These are phyloP conservation scores for Tragulus kanchil DNA, from an alignment of 2,113 vertebrate species.

Conservation along the genomic window DNA sequence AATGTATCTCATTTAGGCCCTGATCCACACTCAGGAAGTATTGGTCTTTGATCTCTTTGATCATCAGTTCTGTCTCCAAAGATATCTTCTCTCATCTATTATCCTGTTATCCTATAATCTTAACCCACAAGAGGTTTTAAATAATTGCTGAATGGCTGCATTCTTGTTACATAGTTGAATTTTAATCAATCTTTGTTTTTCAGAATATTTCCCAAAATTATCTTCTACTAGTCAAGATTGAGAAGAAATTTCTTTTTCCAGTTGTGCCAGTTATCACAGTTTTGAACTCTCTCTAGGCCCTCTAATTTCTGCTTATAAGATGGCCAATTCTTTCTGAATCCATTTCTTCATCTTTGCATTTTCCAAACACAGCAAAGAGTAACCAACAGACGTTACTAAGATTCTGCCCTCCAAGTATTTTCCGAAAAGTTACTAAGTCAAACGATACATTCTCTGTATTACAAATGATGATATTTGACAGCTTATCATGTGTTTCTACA, in stretches of 20 bases:
- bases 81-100: background rate
- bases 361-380: background rate
- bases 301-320: background rate
- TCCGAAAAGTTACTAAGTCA: background rate
- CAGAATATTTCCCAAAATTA: conserved; percentile 23
- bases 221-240: background rate
- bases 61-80: background rate
- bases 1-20: background rate
- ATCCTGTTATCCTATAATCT: background rate
- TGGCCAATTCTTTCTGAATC: background rate
- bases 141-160: background rate
- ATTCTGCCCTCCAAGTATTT: background rate
- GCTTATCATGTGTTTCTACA: background rate
- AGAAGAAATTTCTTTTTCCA: background rate
- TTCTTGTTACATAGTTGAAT: conserved; percentile 15
- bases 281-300: background rate
- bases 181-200: conserved; percentile 12
- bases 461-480: background rate
- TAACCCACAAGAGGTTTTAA: background rate
- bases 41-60: background rate
- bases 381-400: background rate
- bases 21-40: background rate
- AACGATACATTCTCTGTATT: background rate
- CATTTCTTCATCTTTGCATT: background rate
- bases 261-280: background rate